phyloP scores from a whole-genome alignment of 2,888 invertebrate genomes.

The Chalcosyrphus nemorum region DNA sequence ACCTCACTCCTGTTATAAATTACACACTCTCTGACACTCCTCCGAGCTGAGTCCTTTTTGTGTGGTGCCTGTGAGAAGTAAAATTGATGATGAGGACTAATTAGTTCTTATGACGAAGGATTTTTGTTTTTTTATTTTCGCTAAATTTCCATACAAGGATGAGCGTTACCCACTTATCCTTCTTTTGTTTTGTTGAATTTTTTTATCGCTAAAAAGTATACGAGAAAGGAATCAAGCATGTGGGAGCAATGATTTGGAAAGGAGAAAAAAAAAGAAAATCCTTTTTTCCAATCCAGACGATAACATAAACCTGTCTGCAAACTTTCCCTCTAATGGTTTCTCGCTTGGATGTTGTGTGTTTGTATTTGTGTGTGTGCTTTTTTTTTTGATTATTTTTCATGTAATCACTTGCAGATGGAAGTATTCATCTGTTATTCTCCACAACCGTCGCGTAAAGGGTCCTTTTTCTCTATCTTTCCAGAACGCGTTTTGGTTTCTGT shows the following conservation, averaged over 20 bases:
- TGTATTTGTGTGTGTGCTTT: conserved; percentile 1
- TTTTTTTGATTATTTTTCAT: conserved; percentile 21
- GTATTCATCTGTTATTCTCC: conserved; percentile 30
- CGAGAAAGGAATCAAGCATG: too few species aligned
- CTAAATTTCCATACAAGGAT: conserved; percentile 1
- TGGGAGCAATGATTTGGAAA: conserved; percentile 47
- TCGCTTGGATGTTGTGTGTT: conserved; percentile 5
- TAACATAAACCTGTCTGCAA: conserved; percentile 41
- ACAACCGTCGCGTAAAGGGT: background rate
- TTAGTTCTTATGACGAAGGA: conserved; percentile 45
- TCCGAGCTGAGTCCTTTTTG: background rate
- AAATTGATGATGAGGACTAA: conserved; percentile 46
- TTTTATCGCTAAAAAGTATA: background rate
- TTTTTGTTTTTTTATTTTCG: background rate
- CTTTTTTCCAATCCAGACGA: conserved; percentile 49
- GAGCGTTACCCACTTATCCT: background rate
- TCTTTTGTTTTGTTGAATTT: background rate
- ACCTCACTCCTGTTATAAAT: conserved; percentile 33
- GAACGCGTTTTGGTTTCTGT: background rate
- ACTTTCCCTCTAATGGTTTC: conserved; percentile 25
- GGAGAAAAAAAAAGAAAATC: background rate
- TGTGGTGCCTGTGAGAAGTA: background rate
- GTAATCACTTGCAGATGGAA: conserved; percentile 48
- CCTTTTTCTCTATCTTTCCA: background rate
- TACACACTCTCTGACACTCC: conserved; percentile 1